Evolutionary conservation across 2,888 invertebrate genomes (phyloP).

Genomic region (Coenonympha glycerion): DNA sequence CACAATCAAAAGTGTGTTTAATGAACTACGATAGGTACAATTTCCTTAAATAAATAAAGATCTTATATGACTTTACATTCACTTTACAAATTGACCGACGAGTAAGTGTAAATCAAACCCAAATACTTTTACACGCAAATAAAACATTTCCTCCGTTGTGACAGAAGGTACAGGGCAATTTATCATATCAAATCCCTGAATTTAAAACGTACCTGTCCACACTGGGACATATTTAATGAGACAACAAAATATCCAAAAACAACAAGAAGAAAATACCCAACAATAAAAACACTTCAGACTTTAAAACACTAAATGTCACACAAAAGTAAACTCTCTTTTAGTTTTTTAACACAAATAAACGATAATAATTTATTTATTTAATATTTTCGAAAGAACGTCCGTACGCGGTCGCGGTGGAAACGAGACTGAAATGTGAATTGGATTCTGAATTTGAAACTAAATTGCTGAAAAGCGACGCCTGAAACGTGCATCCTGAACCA

Average conservation of each 20-base stretch:
- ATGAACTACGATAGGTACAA: no score
- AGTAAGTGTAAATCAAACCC: neutral
- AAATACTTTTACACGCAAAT: neutral
- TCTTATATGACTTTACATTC: no score
- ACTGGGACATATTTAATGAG: neutral
- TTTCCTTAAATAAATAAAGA: no score
- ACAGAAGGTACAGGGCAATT: neutral
- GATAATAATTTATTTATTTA: neutral
- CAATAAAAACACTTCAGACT: neutral
- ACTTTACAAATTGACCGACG: neutral
- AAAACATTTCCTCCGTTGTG: neutral
- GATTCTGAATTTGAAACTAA: conserved; percentile 11
- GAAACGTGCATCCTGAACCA: neutral
- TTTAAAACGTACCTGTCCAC: neutral
- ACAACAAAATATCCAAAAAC: neutral
- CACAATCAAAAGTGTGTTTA: no score
- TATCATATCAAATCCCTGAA: neutral
- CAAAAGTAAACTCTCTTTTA: no score
- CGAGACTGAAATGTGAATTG: conserved; percentile 14
- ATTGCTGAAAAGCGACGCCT: conserved; percentile 3
- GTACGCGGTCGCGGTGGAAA: conserved; percentile 10
- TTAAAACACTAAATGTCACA: no score
- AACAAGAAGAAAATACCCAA: neutral
- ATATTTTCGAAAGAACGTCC: neutral
- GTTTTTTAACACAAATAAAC: neutral